Evolutionary conservation across 2,113 vertebrate genomes (phyloP).

Genomic region (Athene noctua): DNA sequence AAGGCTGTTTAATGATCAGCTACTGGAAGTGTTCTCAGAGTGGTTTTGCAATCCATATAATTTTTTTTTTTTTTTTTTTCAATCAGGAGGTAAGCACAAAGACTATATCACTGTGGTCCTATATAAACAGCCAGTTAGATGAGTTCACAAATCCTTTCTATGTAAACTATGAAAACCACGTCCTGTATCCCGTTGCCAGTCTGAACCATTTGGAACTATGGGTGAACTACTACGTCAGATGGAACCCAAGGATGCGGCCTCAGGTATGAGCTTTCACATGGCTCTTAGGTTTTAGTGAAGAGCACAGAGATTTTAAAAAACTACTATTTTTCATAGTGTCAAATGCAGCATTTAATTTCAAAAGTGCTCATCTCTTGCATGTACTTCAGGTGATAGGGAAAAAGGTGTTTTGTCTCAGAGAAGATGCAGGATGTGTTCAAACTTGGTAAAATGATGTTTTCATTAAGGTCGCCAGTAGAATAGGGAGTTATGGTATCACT

Average conservation of each 20-base stretch:
- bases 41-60: background rate
- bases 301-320: background rate
- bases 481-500: background rate
- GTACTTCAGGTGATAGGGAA: background rate
- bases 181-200: slow-evolving; percentile 90
- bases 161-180: slow-evolving; percentile 90
- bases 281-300: background rate
- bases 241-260: slow-evolving; percentile 93
- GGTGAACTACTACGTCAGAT: slow-evolving; percentile 92
- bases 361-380: background rate
- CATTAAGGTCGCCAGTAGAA: background rate
- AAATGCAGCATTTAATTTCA: background rate
- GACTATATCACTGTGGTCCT: slow-evolving; percentile 93
- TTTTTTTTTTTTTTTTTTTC: background rate
- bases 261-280: slow-evolving; percentile 76
- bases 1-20: background rate
- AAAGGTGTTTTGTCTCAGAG: background rate
- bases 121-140: slow-evolving; percentile 90
- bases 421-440: background rate
- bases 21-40: background rate
- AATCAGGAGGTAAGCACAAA: slow-evolving; percentile 83
- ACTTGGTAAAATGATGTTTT: background rate
- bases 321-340: fast-evolving
- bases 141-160: slow-evolving; percentile 97
- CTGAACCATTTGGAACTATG: slow-evolving; percentile 91